phyloP scores from a whole-genome alignment of 1,140 invertebrate species.

The Augochlora pura region DNA sequence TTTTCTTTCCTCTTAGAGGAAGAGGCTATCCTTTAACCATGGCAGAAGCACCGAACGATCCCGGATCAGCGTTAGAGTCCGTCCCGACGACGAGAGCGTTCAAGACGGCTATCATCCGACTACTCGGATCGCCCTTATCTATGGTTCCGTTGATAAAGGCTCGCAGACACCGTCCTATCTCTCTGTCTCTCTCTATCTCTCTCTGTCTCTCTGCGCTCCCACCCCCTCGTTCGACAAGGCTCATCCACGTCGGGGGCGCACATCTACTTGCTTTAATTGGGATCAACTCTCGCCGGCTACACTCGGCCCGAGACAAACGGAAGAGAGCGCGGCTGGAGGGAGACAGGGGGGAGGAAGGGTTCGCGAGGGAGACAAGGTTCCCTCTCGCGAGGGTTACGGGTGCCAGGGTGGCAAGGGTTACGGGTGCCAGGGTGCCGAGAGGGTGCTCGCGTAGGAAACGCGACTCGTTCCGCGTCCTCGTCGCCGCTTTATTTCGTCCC shows the following conservation, averaged over 20 bases:
- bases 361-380: too few species aligned
- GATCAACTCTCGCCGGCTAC: constrained; percentile 68
- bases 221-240: neutral
- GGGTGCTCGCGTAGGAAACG: constrained; percentile 43
- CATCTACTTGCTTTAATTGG: constrained; percentile 72
- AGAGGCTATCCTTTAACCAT: neutral
- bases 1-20: neutral
- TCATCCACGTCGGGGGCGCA: constrained; percentile 26
- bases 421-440: too few species aligned
- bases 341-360: constrained; percentile 8
- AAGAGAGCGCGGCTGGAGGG: constrained; percentile 50
- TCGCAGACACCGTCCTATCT: neutral
- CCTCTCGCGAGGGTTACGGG: too few species aligned
- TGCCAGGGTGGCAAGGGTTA: too few species aligned
- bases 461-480: constrained; percentile 36
- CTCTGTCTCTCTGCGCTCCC: too few species aligned
- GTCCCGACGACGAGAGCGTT: neutral
- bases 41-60: neutral
- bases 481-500: constrained; percentile 16
- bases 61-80: neutral
- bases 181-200: too few species aligned
- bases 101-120: neutral
- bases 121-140: neutral
- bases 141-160: neutral
- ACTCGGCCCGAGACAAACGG: constrained; percentile 71